phyloP scores from a whole-genome alignment of 2,113 vertebrate genomes.

The Myanophis thanlyinensis region DNA sequence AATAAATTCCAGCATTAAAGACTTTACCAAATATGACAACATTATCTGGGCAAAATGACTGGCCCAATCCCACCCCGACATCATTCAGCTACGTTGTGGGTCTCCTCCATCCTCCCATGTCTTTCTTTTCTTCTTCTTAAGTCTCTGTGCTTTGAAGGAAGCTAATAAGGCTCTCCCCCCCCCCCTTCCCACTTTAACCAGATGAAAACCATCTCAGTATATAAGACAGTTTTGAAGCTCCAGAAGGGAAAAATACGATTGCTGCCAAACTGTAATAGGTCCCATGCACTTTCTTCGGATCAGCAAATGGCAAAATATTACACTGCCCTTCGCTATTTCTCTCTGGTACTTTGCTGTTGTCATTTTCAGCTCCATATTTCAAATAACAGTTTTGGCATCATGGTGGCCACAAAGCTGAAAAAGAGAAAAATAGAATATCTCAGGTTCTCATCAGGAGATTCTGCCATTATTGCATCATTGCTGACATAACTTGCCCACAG shows the following conservation, averaged over 20 bases:
- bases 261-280: slow-evolving; percentile 73
- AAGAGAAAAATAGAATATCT: slow-evolving; percentile 50
- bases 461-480: slow-evolving; percentile 48
- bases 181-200: slow-evolving; percentile 52
- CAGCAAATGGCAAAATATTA: slow-evolving; percentile 62
- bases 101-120: slow-evolving; percentile 37
- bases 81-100: slow-evolving; percentile 67
- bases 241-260: slow-evolving; percentile 72
- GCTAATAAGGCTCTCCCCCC: slow-evolving; percentile 62
- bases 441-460: slow-evolving; percentile 53
- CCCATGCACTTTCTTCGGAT: slow-evolving; percentile 65
- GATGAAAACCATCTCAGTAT: slow-evolving; percentile 67
- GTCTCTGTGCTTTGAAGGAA: slow-evolving; percentile 63
- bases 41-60: slow-evolving; percentile 76
- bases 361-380: slow-evolving; percentile 47
- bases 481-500: slow-evolving; percentile 1
- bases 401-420: slow-evolving; percentile 50
- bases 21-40: slow-evolving; percentile 84
- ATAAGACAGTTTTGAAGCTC: slow-evolving; percentile 67
- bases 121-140: slow-evolving; percentile 34
- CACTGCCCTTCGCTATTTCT: slow-evolving; percentile 37
- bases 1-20: slow-evolving; percentile 87
- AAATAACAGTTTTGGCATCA: slow-evolving; percentile 56
- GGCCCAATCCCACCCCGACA: slow-evolving; percentile 63
- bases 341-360: slow-evolving; percentile 38